phyloP scores from a whole-genome alignment of 2,797 vertebrate species.

The Gobio occitaniae region DNA sequence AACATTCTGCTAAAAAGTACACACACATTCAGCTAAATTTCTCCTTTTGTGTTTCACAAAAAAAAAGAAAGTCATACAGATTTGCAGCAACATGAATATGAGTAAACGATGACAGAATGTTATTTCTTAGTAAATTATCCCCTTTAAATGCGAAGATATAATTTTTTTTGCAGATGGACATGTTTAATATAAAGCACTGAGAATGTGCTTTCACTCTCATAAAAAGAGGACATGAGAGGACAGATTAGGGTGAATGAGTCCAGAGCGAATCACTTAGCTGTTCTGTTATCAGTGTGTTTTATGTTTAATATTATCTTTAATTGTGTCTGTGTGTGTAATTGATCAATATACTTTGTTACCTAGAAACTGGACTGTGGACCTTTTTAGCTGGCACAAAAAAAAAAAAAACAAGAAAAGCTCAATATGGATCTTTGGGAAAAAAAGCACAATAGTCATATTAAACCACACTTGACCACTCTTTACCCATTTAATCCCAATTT shows the following conservation, averaged over 20 bases:
- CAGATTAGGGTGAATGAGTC: constrained; percentile 28
- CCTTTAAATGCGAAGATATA: background rate
- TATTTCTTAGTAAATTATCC: background rate
- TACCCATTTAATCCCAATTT: no score
- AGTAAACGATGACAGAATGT: background rate
- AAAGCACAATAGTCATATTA: background rate
- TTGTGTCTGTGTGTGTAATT: constrained; percentile 9
- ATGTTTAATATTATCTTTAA: constrained; percentile 1
- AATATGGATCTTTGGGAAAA: background rate
- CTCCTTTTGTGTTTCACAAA: background rate
- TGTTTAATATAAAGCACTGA: constrained; percentile 21
- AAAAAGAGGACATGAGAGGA: background rate
- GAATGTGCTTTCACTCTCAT: background rate
- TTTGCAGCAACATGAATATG: background rate
- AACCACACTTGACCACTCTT: background rate
- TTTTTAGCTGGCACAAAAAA: constrained; percentile 17
- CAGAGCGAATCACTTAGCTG: constrained; percentile 1
- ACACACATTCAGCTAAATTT: background rate
- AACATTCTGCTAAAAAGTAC: background rate
- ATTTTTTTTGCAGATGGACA: background rate
- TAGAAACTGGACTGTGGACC: constrained; percentile 37
- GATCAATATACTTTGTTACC: constrained; percentile 24
- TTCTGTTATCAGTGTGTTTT: constrained; percentile 2
- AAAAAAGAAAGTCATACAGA: background rate
- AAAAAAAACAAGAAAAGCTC: no score